Percentiles rank a stretch among this genome's conserved stretches.
Conservation (phyloP, 2,888 invertebrate genomes). For the Mantis religiosa region DNA sequence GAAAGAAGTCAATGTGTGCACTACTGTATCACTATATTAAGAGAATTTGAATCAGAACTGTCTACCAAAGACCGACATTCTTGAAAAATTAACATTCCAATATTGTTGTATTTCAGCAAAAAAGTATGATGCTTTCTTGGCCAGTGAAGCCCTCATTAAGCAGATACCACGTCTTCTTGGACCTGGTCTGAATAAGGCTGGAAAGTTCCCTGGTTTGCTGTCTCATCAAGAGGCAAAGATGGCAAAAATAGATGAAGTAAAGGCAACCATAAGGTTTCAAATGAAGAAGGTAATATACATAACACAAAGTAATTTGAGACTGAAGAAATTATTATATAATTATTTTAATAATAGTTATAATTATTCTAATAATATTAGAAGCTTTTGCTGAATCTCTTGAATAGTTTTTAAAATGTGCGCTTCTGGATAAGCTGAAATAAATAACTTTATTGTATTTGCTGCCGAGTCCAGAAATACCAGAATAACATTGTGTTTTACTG, state of each 20-base stretch:
- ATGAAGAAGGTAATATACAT: slow-evolving; percentile 89
- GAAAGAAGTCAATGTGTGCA: too few species aligned
- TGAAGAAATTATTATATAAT: too few species aligned
- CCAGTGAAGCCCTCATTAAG: slow-evolving; percentile 97
- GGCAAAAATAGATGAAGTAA: slow-evolving; percentile 95
- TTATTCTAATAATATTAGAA: too few species aligned
- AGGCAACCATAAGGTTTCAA: slow-evolving; percentile 99
- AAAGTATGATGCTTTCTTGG: slow-evolving; percentile 95
- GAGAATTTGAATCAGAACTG: too few species aligned
- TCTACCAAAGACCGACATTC: not conserved
- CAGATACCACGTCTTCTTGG: slow-evolving; percentile 98
- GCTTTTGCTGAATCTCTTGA: too few species aligned
- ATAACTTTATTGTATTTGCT: not conserved
- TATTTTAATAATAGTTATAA: too few species aligned
- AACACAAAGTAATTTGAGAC: too few species aligned
- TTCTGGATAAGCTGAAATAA: too few species aligned
- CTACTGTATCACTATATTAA: too few species aligned
- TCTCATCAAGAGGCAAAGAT: slow-evolving; percentile 96
- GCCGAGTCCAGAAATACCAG: not conserved
- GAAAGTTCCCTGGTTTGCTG: slow-evolving; percentile 98
- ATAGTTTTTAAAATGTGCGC: too few species aligned
- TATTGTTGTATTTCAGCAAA: slow-evolving; percentile 52
- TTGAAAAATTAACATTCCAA: not conserved
- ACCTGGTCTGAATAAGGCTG: slow-evolving; percentile 98
- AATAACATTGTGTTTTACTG: not conserved